Conservation (phyloP, 1,140 invertebrate species). For the Drosophila littoralis region DNA sequence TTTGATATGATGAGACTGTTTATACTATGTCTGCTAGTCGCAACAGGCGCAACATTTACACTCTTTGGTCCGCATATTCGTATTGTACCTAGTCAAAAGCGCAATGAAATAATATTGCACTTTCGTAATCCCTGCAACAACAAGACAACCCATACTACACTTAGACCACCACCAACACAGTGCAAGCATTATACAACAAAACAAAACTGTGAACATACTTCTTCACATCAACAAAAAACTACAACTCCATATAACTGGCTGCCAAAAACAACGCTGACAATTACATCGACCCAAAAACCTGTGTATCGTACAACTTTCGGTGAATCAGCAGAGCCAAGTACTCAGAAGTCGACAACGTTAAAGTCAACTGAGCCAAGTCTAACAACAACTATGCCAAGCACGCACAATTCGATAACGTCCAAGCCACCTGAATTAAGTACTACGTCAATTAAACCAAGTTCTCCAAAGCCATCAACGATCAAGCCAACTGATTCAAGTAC, state of each 20-base stretch:
- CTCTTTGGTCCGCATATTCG: constrained; percentile 66
- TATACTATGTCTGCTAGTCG: constrained; percentile 51
- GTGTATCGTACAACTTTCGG: constrained; percentile 37
- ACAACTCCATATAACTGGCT: constrained; percentile 15
- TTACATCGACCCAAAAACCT: constrained; percentile 23
- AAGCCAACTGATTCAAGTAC: constrained; percentile 1
- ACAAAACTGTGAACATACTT: constrained; percentile 37
- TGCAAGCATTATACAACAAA: constrained; percentile 55
- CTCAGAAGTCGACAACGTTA: neutral
- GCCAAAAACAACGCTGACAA: constrained; percentile 8
- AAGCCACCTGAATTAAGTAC: neutral
- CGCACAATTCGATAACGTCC: neutral
- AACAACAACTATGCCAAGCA: neutral
- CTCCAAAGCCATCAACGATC: neutral
- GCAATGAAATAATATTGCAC: constrained; percentile 63
- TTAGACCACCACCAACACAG: constrained; percentile 43
- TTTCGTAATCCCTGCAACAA: constrained; percentile 69
- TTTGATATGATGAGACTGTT: constrained; percentile 53
- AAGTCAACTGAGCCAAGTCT: neutral
- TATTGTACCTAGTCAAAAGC: constrained; percentile 50
- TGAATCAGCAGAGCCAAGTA: neutral
- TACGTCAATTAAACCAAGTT: neutral
- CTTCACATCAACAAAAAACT: constrained; percentile 4
- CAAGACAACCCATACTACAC: constrained; percentile 58
- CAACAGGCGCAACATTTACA: constrained; percentile 54